phyloP scores from a whole-genome alignment of 2,797 vertebrate species.

The Falco naumanni region DNA sequence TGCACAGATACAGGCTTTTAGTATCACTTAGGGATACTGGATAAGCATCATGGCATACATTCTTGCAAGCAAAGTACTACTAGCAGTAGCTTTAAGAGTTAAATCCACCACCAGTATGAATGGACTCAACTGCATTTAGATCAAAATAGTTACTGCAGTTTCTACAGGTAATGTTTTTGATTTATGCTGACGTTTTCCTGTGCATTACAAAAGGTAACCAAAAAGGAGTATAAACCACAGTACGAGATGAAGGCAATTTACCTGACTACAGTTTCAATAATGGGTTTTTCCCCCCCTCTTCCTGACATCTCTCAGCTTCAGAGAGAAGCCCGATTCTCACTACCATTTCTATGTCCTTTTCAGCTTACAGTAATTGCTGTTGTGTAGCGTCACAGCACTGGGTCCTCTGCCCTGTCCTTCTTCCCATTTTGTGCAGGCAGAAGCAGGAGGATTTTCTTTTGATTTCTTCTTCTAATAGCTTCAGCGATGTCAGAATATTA shows the following conservation, averaged over 20 bases:
- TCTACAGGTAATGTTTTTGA: neutral
- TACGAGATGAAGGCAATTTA: slow-evolving; percentile 1
- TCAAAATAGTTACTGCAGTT: neutral
- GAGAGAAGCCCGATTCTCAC: neutral
- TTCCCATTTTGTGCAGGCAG: neutral
- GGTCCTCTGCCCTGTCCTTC: neutral
- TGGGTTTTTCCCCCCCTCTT: neutral
- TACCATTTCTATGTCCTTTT: neutral
- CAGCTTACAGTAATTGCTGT: neutral
- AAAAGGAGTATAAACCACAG: neutral
- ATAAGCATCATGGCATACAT: neutral
- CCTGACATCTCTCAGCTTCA: neutral
- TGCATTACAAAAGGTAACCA: neutral
- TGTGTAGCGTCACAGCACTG: neutral
- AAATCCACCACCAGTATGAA: neutral
- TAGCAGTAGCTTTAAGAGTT: neutral
- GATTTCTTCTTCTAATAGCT: slow-evolving; percentile 37
- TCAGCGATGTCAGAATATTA: neutral
- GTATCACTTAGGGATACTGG: neutral
- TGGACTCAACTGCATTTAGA: neutral
- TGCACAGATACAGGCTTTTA: neutral
- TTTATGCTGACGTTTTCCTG: neutral
- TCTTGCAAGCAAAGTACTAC: neutral
- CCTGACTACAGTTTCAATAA: neutral
- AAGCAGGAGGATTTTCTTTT: neutral